A percentile compares a stretch with the other conserved stretches of the same genome.
These are phyloP conservation scores for Clarias platycephalus DNA, from an alignment of 2,797 vertebrate species.

Conservation along the genomic window DNA sequence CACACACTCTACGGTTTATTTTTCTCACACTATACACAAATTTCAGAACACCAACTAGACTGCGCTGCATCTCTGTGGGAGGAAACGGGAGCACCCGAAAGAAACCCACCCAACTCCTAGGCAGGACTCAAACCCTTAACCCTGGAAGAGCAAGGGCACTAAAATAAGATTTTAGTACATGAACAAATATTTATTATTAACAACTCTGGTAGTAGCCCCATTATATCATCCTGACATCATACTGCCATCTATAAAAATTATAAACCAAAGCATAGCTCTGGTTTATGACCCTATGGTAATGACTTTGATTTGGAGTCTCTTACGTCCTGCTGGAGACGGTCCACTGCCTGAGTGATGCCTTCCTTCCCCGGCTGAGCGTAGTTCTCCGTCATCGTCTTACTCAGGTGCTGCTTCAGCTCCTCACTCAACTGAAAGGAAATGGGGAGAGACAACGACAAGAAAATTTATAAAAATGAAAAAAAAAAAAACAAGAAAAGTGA, in stretches of 20 bases:
- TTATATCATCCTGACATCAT: background rate
- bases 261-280: background rate
- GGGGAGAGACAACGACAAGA: background rate
- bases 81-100: too few species aligned
- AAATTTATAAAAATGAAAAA: background rate
- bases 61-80: too few species aligned
- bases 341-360: conserved; percentile 77
- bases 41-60: too few species aligned
- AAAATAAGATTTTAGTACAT: background rate
- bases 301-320: conserved; percentile 38
- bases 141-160: too few species aligned
- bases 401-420: conserved; percentile 82
- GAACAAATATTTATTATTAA: background rate
- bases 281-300: background rate
- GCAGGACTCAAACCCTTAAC: too few species aligned
- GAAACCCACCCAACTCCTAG: too few species aligned
- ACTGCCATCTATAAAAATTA: background rate
- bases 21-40: too few species aligned
- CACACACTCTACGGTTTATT: too few species aligned
- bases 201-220: background rate
- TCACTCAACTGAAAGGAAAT: conserved; percentile 76
- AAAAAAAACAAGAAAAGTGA: background rate
- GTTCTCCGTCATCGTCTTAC: conserved; percentile 77
- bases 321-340: conserved; percentile 86
- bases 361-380: conserved; percentile 76